Evolutionary conservation across 1,140 invertebrate genomes (phyloP).

Genomic region (Microvelia longipes): DNA sequence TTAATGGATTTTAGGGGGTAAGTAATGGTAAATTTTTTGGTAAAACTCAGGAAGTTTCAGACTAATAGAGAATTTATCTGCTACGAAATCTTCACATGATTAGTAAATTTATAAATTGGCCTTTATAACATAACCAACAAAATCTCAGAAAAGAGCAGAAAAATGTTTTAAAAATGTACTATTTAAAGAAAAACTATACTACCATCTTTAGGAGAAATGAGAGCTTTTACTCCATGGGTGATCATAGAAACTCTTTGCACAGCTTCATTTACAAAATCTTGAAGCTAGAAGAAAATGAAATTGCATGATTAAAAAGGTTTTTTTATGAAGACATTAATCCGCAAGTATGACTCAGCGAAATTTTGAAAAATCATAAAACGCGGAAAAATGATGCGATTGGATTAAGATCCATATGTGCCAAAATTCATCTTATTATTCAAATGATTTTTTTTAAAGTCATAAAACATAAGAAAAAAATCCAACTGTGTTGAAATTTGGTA

Average conservation of each 20-base stretch:
- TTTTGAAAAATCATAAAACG: neutral
- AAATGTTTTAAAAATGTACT: neutral
- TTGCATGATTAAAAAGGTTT: constrained; percentile 19
- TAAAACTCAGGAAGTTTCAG: no score
- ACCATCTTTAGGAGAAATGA: constrained; percentile 6
- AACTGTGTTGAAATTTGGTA: no score
- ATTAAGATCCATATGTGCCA: neutral
- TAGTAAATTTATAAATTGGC: no score
- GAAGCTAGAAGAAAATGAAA: constrained; percentile 14
- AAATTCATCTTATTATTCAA: neutral
- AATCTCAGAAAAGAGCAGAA: neutral
- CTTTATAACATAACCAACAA: no score
- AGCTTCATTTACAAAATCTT: constrained; percentile 23
- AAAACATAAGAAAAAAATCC: no score
- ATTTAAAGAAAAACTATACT: no score
- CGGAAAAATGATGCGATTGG: neutral
- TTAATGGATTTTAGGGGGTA: no score
- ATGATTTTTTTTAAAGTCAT: neutral
- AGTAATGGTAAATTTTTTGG: no score
- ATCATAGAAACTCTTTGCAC: constrained; percentile 29
- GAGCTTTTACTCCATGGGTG: constrained; percentile 27
- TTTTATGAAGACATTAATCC: constrained; percentile 20
- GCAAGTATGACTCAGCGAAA: constrained; percentile 14
- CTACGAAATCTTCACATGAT: no score
- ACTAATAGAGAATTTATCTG: no score